Evolutionary conservation across 2,797 vertebrate genomes (phyloP).

Genomic region (Tenualosa thibaudeaui): DNA sequence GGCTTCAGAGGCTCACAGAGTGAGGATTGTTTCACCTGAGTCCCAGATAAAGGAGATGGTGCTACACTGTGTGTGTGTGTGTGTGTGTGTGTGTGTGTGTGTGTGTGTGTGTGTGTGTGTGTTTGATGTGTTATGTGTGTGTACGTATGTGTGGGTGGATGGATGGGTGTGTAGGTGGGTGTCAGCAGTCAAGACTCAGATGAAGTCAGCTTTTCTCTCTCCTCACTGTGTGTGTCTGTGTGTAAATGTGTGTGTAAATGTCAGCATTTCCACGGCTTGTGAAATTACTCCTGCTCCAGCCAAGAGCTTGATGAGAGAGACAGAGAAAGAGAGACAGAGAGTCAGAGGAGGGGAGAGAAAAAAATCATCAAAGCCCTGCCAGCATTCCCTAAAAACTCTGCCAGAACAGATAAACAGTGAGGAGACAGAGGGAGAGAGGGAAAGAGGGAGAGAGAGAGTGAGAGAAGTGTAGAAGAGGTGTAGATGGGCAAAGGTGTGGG

Average conservation of each 20-base stretch:
- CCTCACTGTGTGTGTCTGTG: neutral
- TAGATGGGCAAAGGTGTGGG: neutral
- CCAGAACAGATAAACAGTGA: slow-evolving; percentile 44
- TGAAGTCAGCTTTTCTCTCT: neutral
- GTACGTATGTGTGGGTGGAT: neutral
- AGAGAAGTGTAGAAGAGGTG: neutral
- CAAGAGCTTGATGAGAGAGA: neutral
- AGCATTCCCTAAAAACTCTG: slow-evolving; percentile 54
- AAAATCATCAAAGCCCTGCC: slow-evolving; percentile 63
- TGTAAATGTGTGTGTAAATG: neutral
- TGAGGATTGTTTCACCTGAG: neutral
- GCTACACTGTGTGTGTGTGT: neutral
- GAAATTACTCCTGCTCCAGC: neutral
- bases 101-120: neutral
- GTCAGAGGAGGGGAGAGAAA: slow-evolving; percentile 33
- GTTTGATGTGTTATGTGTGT: neutral
- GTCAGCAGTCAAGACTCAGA: neutral
- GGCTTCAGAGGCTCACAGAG: neutral
- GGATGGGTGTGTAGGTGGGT: slow-evolving; percentile 15
- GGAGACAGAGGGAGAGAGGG: slow-evolving; percentile 36
- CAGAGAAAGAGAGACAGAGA: slow-evolving; percentile 23
- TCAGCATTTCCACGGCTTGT: slow-evolving; percentile 1
- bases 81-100: slow-evolving; percentile 3
- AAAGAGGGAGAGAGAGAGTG: neutral
- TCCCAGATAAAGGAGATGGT: neutral